Percentiles rank a stretch among this genome's conserved stretches.
These are phyloP conservation scores for Passerina amoena DNA, from an alignment of 2,113 vertebrate genomes.

Conservation along the genomic window DNA sequence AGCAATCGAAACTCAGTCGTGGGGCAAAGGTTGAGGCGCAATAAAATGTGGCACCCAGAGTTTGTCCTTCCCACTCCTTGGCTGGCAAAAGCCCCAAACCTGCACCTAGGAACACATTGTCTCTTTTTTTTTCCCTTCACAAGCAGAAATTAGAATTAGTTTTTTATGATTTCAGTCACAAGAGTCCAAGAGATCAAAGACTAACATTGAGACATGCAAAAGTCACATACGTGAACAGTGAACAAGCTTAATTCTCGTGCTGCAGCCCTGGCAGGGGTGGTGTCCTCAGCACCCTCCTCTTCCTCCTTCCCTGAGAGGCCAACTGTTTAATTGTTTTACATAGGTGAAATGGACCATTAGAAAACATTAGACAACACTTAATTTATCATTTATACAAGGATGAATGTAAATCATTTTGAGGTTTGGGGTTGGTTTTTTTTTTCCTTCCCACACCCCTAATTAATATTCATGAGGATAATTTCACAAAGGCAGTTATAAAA, in stretches of 20 bases:
- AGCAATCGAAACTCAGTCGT: not conserved
- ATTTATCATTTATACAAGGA: slow-evolving; percentile 60
- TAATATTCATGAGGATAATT: slow-evolving; percentile 81
- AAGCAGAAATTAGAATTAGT: rapidly evolving
- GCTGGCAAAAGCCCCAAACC: not conserved
- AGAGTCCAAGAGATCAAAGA: not conserved
- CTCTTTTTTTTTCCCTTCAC: not conserved
- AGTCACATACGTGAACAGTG: not conserved
- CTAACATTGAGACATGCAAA: rapidly evolving
- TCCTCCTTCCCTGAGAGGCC: not conserved
- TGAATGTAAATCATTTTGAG: slow-evolving; percentile 64
- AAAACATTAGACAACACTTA: slow-evolving; percentile 56
- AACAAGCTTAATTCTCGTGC: not conserved
- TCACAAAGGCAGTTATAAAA: slow-evolving; percentile 75
- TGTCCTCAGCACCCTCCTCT: not conserved
- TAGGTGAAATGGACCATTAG: slow-evolving; percentile 53
- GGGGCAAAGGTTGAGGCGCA: not conserved
- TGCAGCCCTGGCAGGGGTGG: not conserved
- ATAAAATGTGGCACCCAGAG: not conserved
- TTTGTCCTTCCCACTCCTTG: not conserved
- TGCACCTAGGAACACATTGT: rapidly evolving
- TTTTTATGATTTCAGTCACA: rapidly evolving
- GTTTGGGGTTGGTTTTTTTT: slow-evolving; percentile 4
- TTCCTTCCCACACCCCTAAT: slow-evolving; percentile 65
- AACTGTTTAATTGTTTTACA: slow-evolving; percentile 38